Base-by-base conservation (phyloP, 2,113 vertebrate genomes). In the Rhinopomastus cyanomelas region DNA sequence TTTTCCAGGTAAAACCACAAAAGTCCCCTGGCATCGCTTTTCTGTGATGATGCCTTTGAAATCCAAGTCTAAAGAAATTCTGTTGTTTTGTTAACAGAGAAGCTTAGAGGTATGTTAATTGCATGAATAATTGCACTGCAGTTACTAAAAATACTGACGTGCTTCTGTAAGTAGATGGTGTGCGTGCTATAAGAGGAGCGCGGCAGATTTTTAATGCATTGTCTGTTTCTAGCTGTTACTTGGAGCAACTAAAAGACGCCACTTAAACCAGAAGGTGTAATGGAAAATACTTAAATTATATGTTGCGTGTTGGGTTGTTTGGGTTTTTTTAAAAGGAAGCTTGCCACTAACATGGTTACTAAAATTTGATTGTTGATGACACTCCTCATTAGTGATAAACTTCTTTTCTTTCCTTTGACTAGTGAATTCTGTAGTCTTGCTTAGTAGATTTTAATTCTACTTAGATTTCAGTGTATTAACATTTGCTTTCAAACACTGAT, bases 1-100 rank as follows among this genome's bases (percentile, higher is more conserved):
- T 99, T 95, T 99, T 99, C 92, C 98, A 99, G 98, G 99, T 99
- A 94, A 97, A 96, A 85, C 12, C 59, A 34, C 36, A 52, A 27
- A 74, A 59, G 18, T 61, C 46, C 61, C 9, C 44, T 92, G 56
- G 25, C 85, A 44, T 23, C 21, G 11, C 21, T 75, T 71, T 6
- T 84, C 59, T 55, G 3, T 1, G 6, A 79, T 79, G 85, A 18
- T 39, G 44, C 51, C 15, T 92, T 57, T 91, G 64, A 91, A 88
- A 85, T 56, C 11, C 13, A 42, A 48, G n/a, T 77, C 44, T 48
- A 44, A 90, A 48, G 19, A 75, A 69, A 39, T 65, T 55, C 8
- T 25, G 4, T 56, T 83, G 6, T 18, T 76, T 73, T 56, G 6
- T 29, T 69, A 74, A 36, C 18, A 60, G n/a, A 52, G 59, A 36